Conservation (phyloP, 2,113 vertebrate genomes). For the Gavia stellata region DNA sequence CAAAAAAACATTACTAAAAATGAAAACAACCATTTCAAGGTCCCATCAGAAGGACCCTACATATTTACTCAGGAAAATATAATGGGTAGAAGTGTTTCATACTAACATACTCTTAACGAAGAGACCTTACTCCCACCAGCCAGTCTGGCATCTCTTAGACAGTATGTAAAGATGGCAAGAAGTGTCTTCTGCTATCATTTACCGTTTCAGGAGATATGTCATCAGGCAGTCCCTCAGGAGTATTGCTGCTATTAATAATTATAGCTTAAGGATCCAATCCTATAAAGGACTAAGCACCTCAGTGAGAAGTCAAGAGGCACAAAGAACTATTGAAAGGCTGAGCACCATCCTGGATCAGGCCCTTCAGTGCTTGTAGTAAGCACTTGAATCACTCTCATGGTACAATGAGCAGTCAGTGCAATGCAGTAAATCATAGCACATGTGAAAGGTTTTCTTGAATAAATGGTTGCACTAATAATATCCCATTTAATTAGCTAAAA, state of each 20-base stretch:
- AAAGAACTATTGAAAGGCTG: slow-evolving; percentile 58
- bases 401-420: slow-evolving; percentile 31
- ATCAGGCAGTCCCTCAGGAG: slow-evolving; percentile 37
- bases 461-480: slow-evolving; percentile 45
- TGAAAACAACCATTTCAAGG: neutral
- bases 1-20: neutral
- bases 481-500: slow-evolving; percentile 52
- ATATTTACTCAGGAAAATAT: neutral
- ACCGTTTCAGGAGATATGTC: slow-evolving; percentile 33
- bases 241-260: slow-evolving; percentile 61
- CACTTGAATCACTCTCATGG: slow-evolving; percentile 45
- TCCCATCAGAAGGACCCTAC: neutral
- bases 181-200: slow-evolving; percentile 35
- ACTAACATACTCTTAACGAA: neutral
- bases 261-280: slow-evolving; percentile 59
- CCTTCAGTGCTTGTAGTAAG: slow-evolving; percentile 45
- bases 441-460: slow-evolving; percentile 25
- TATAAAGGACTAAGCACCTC: slow-evolving; percentile 48
- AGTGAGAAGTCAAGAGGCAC: slow-evolving; percentile 58
- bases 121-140: neutral
- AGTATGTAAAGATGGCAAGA: slow-evolving; percentile 5
- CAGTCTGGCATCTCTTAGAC: neutral
- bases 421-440: slow-evolving; percentile 13
- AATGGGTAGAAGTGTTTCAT: neutral
- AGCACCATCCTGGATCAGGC: slow-evolving; percentile 56